Base-by-base conservation (phyloP, 23 tunicate genomes). In the Oikopleura vanhoeffeni region DNA sequence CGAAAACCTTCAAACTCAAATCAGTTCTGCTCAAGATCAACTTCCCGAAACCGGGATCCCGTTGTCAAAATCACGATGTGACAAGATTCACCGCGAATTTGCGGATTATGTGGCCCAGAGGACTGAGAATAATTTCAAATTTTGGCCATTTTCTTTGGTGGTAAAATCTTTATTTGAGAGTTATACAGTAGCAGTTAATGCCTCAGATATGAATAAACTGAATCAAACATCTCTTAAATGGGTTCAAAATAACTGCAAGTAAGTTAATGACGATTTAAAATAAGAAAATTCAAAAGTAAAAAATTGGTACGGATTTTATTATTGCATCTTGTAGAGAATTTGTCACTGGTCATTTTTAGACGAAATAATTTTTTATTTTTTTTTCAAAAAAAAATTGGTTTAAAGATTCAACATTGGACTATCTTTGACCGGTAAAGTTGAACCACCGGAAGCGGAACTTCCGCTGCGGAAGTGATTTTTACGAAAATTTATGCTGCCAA, bases 31-130 rank as follows among this genome's bases (percentile, higher is more conserved):
- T 71, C 79, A 71, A 38, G 79, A 71, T 13, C 79, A 71, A 71
- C 38, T 71, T 4, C 79, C 79, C 34, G 79, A 71, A 71, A 71
- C 79, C 35, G 79, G 79, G 4, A 13, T 71, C 2, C 79, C 79
- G 2, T 4, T 71, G 27, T 71, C 79, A 71, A 71, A 71, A 32
- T 33, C 35, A 2, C 79, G 79, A 71, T 18, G 38, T 71, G 79
- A 71, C 32, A 28, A 32, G 32, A 71, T 13, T 71, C 79, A 71
- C 38, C 27, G 38, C 27, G 79, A 71, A 71, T 71, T 71, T 71
- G 4, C 32, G 3, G 4, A 28, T 3, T 71, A 71, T 30, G 79
- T 71, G 27, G 34, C 79, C 79, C 34, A 18, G 38, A 33, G 79
- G 32, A 71, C 79, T 32, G 79, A 71, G 38, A 33, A 71, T 18